Base-by-base conservation (phyloP, 2,888 invertebrate genomes). In the Tetramorium bicarinatum region DNA sequence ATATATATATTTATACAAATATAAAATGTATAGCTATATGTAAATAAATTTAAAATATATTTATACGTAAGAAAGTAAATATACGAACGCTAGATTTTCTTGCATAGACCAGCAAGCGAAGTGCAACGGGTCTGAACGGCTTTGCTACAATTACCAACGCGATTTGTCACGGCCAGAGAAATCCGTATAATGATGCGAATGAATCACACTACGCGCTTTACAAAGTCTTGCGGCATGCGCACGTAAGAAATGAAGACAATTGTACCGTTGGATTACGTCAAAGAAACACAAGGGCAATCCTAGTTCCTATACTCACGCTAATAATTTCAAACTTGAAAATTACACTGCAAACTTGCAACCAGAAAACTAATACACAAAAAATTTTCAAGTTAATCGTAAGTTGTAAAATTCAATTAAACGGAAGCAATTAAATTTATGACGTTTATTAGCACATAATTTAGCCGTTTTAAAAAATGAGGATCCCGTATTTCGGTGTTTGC, bases 131-230 rank as follows among this genome's bases (percentile, higher is more conserved):
- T 59, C 38, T 21, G 54, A 71, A 38, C 15, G 54, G 41, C 41
- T 72, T 29, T 74, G 29, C 59, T 74, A 74, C 72, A 59, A 74
- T 74, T 72, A 56, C 56, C 59, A 25, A 44, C 13, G 34, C 56
- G 29, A 74, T 59, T 74, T 74, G 59, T 74, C 59, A 74, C n/a
- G 59, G 59, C 29, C 44, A 74, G 59, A 74, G 59, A 74, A 74
- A 59, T 59, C 72, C 25, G 59, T 74, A 59, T 59, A 74, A 74
- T 44, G 41, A 56, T 56, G 25, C 41, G 59, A 74, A 52, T 74
- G 59, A 74, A 41, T 74, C 29, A 74, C 29, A 74, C 29, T 29
- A 59, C 0, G 3, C 6, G 11, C 41, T 59, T 74, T 74, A 44
- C n/a, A 59, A 59, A 59, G 15, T 47, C 21, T 72, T 72, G 56